Percentiles rank a stretch among this genome's conserved stretches.
phyloP scores from a whole-genome alignment of 2,888 invertebrate genomes.

The Callinectes sapidus region DNA sequence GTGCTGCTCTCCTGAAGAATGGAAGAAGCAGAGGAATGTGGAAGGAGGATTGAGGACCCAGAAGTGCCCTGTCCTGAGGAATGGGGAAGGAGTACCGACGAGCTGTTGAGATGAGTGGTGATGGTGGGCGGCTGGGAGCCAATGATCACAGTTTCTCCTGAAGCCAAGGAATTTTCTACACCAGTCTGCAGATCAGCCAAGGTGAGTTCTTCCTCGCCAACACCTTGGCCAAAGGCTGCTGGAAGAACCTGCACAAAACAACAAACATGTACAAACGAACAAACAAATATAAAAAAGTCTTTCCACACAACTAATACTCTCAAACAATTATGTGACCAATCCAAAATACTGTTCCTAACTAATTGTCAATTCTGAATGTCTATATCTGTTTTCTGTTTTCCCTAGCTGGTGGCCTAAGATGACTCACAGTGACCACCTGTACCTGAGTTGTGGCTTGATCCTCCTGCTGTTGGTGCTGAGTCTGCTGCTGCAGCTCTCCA shows the following conservation, averaged over 20 bases:
- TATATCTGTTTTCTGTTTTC: background rate
- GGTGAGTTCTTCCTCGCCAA: conserved; percentile 49
- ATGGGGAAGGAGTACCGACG: conserved; percentile 55
- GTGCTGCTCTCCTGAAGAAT: conserved; percentile 39
- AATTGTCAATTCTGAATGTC: background rate
- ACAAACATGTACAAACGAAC: background rate
- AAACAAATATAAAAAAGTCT: background rate
- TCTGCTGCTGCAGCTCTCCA: conserved; percentile 50
- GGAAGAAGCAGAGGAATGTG: conserved; percentile 48
- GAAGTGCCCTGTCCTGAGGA: conserved; percentile 46
- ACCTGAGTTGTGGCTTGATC: conserved; percentile 57
- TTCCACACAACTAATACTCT: background rate
- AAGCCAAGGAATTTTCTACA: conserved; percentile 44
- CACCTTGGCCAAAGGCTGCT: conserved; percentile 53
- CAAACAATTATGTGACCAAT: background rate
- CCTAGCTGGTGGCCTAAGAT: background rate
- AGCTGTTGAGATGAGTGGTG: conserved; percentile 49
- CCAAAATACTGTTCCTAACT: background rate
- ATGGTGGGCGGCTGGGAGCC: conserved; percentile 51
- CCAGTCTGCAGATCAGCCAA: conserved; percentile 60
- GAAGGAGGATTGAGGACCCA: conserved; percentile 58
- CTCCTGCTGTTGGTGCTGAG: conserved; percentile 58
- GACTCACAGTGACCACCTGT: background rate
- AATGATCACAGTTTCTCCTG: conserved; percentile 57
- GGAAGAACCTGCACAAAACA: conserved; percentile 52